These are phyloP conservation scores for Himantopus leucocephalus DNA, from an alignment of 2,113 vertebrate species.

Conservation along the genomic window DNA sequence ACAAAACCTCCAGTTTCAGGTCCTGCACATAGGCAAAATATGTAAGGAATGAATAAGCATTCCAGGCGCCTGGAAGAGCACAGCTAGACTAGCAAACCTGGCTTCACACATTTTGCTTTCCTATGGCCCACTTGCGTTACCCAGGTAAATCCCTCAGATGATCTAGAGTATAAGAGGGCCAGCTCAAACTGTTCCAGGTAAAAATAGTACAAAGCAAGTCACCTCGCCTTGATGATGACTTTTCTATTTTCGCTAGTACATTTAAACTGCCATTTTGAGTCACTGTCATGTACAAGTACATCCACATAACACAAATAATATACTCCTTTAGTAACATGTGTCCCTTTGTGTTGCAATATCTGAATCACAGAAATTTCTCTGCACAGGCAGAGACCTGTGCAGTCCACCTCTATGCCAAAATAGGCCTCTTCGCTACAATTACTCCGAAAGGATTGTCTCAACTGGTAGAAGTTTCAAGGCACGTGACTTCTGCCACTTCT, in stretches of 20 bases:
- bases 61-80: neutral
- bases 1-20: neutral
- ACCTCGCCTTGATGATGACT: neutral
- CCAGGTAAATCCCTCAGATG: neutral
- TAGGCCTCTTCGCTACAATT: neutral
- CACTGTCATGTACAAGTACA: neutral
- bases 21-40: neutral
- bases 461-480: neutral
- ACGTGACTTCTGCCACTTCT: neutral
- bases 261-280: neutral
- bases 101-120: neutral
- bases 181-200: neutral
- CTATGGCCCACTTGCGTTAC: neutral
- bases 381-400: constrained; percentile 6
- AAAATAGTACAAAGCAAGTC: neutral
- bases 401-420: neutral
- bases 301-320: neutral
- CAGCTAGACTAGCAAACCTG: neutral
- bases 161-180: neutral
- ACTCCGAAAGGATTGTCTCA: neutral
- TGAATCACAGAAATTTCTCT: constrained; percentile 11
- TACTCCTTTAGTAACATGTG: neutral
- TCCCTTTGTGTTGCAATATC: constrained; percentile 22
- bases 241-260: neutral
- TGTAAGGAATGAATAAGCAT: neutral